Percentiles rank a stretch among this genome's conserved stretches.
Conservation (phyloP, 2,113 vertebrate genomes). For the Campylomormyrus numenius region DNA sequence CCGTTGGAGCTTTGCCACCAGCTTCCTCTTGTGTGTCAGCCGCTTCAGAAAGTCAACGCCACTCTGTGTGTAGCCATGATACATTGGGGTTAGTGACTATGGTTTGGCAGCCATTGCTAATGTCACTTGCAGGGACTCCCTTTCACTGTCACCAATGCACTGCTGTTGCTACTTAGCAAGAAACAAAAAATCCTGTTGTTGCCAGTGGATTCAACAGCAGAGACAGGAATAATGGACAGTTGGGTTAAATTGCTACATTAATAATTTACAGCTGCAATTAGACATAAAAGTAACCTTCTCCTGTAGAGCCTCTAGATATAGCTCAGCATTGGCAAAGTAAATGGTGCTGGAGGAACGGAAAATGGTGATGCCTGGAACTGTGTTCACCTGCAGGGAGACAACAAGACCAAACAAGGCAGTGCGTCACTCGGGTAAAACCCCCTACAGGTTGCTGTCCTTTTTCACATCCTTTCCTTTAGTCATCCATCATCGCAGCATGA, state of each 20-base stretch:
- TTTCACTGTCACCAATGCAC: not conserved
- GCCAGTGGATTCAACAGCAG: not conserved
- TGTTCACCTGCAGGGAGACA: slow-evolving; percentile 62
- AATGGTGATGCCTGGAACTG: slow-evolving; percentile 82
- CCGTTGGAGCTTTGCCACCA: slow-evolving; percentile 70
- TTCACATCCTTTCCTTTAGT: slow-evolving; percentile 35
- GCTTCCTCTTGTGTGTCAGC: slow-evolving; percentile 77
- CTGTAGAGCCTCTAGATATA: slow-evolving; percentile 79
- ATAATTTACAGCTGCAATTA: not conserved
- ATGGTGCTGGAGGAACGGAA: slow-evolving; percentile 83
- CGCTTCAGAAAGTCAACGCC: slow-evolving; percentile 77
- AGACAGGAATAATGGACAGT: not conserved
- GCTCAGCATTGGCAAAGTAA: slow-evolving; percentile 92
- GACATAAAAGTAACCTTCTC: slow-evolving; percentile 64
- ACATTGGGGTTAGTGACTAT: not conserved
- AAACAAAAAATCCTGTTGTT: not conserved
- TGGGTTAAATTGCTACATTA: not conserved
- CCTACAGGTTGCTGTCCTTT: not conserved
- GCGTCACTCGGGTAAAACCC: not conserved
- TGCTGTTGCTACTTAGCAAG: not conserved
- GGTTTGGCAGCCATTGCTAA: not conserved
- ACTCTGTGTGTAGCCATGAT: slow-evolving; percentile 52
- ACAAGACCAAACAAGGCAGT: slow-evolving; percentile 14
- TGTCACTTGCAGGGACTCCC: not conserved
- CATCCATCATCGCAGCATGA: slow-evolving; percentile 28